phyloP scores from a whole-genome alignment of 1,140 invertebrate species.

The Halyomorpha halys region DNA sequence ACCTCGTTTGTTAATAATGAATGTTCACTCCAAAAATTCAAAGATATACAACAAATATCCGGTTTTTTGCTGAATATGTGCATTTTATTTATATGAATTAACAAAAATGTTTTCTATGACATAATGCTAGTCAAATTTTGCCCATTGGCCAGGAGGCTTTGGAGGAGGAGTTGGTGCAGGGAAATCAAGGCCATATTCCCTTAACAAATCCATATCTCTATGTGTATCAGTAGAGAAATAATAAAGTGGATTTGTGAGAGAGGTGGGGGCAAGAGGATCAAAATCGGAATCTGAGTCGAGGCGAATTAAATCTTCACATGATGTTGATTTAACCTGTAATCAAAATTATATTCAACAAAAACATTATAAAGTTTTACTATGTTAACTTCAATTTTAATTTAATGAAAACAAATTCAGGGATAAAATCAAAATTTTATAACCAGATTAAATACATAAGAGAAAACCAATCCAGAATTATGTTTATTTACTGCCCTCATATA shows the following conservation, averaged over 20 bases:
- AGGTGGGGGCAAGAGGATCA: constrained; percentile 41
- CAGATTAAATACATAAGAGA: no score
- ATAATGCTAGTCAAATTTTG: constrained; percentile 6
- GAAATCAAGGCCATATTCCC: constrained; percentile 34
- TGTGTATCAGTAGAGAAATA: constrained; percentile 38
- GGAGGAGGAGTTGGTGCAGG: constrained; percentile 21
- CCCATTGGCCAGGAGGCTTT: not conserved
- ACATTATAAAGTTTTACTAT: not conserved
- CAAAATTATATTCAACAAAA: not conserved
- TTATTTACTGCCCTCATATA: no score
- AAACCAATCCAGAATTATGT: not conserved
- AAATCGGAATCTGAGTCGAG: constrained; percentile 50
- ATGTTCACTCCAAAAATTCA: no score
- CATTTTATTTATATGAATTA: no score
- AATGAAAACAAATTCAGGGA: no score
- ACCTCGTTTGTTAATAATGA: no score
- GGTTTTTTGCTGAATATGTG: no score
- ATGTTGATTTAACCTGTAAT: constrained; percentile 22
- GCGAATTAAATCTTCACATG: constrained; percentile 41
- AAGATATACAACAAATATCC: no score
- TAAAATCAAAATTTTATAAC: no score
- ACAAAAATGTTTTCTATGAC: not conserved
- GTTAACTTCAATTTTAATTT: not conserved
- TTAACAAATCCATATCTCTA: constrained; percentile 30
- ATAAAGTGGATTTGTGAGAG: constrained; percentile 48